phyloP scores from a whole-genome alignment of 2,888 invertebrate species.

The Pinctada fucata region DNA sequence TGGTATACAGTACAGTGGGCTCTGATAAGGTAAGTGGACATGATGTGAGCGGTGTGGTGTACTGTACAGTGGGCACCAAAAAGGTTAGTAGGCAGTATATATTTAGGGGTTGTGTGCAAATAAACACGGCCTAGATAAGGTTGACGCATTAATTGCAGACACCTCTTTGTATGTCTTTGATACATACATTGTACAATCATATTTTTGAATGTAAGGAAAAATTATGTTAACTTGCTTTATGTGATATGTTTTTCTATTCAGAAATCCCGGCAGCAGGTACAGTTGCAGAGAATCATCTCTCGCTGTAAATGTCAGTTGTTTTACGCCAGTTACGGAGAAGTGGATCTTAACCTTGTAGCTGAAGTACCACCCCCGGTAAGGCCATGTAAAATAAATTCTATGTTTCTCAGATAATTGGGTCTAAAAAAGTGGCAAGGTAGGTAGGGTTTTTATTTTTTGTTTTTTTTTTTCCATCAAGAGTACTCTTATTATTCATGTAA shows the following conservation, averaged over 20 bases:
- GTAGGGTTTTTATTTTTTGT: too few species aligned
- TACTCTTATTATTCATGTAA: too few species aligned
- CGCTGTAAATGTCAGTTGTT: constrained; percentile 99
- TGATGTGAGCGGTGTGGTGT: constrained; percentile 87
- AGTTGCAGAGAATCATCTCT: constrained; percentile 97
- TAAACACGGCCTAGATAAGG: too few species aligned
- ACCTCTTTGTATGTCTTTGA: too few species aligned
- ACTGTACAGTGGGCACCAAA: constrained; percentile 87
- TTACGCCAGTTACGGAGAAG: constrained; percentile 94
- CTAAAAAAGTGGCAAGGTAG: too few species aligned
- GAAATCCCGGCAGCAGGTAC: constrained; percentile 65
- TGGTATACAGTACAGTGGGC: constrained; percentile 94
- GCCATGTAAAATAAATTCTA: background rate
- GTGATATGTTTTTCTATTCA: background rate
- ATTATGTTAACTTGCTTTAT: too few species aligned
- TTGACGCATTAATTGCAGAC: too few species aligned
- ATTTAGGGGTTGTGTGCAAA: too few species aligned
- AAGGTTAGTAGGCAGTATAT: constrained; percentile 3
- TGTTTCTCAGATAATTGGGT: too few species aligned
- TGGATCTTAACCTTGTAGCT: constrained; percentile 80
- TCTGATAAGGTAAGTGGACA: constrained; percentile 68
- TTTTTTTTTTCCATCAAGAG: too few species aligned
- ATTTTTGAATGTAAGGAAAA: too few species aligned
- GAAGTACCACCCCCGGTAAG: constrained; percentile 85
- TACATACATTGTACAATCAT: too few species aligned